Conservation (phyloP, 2,888 invertebrate species). For the Stegophylla sp. region DNA sequence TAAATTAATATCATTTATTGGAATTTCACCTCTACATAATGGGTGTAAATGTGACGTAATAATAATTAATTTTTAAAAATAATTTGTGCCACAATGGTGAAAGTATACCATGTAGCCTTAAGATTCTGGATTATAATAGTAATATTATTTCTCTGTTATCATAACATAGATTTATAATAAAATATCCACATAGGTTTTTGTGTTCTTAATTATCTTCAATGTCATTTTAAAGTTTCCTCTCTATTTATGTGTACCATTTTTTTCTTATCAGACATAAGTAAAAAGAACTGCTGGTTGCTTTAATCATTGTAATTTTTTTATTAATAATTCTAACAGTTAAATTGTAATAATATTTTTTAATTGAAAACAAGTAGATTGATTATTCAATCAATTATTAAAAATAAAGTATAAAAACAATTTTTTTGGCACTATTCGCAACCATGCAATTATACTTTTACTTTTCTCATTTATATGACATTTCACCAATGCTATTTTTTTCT, state of each 20-base stretch:
- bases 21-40: slow-evolving; percentile 16
- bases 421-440: slow-evolving; percentile 25
- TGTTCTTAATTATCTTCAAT: slow-evolving; percentile 17
- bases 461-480: slow-evolving; percentile 35
- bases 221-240: slow-evolving; percentile 8
- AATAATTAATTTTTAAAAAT: slow-evolving; percentile 39
- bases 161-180: slow-evolving; percentile 38
- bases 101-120: slow-evolving; percentile 58
- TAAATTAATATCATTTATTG: slow-evolving; percentile 12
- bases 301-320: neutral
- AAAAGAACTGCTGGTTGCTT: slow-evolving; percentile 21
- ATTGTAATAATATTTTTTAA: slow-evolving; percentile 9
- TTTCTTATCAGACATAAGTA: slow-evolving; percentile 6
- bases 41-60: slow-evolving; percentile 39
- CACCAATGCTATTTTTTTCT: slow-evolving; percentile 31
- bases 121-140: slow-evolving; percentile 45
- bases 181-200: slow-evolving; percentile 8
- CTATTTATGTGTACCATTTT: neutral
- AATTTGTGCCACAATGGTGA: slow-evolving; percentile 59
- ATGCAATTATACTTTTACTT: slow-evolving; percentile 36
- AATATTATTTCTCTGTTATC: slow-evolving; percentile 45
- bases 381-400: slow-evolving; percentile 2
- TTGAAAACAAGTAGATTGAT: neutral
- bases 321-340: neutral
- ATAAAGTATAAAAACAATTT: neutral